These are phyloP conservation scores for Microtus montanus DNA, from an alignment of 2,113 vertebrate species.

Conservation along the genomic window DNA sequence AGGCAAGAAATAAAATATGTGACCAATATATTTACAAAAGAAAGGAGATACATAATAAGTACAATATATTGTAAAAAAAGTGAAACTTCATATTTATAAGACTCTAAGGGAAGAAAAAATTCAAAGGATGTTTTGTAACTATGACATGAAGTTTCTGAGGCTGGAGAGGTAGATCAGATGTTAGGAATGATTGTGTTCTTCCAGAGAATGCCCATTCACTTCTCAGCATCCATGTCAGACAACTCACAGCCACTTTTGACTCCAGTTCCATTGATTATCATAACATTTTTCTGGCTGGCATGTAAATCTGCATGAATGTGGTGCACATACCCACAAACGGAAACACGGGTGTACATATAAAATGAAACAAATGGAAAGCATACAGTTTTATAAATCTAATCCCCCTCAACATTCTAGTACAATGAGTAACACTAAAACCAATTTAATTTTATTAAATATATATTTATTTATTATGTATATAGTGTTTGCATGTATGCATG, in stretches of 20 bases:
- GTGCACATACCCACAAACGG: neutral
- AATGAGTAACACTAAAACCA: slow-evolving; percentile 31
- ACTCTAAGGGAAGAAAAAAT: slow-evolving; percentile 24
- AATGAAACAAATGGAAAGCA: neutral
- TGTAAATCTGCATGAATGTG: neutral
- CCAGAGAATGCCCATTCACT: neutral
- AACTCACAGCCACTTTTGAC: neutral
- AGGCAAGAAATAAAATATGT: slow-evolving; percentile 66
- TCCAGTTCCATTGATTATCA: neutral
- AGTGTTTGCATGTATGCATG: no score
- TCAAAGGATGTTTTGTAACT: neutral
- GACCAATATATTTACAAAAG: slow-evolving; percentile 53
- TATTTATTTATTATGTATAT: no score
- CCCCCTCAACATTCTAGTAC: neutral
- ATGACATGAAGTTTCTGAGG: neutral
- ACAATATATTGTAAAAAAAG: slow-evolving; percentile 43
- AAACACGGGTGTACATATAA: neutral
- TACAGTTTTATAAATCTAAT: slow-evolving; percentile 13
- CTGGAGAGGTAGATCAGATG: no score
- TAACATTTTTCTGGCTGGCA: neutral
- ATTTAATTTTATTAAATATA: neutral
- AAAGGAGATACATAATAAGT: slow-evolving; percentile 58
- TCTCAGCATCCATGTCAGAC: neutral
- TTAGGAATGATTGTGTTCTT: no score
- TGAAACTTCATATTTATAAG: slow-evolving; percentile 50